These are phyloP conservation scores for Mycteria americana DNA, from an alignment of 2,797 vertebrate species.

Conservation along the genomic window DNA sequence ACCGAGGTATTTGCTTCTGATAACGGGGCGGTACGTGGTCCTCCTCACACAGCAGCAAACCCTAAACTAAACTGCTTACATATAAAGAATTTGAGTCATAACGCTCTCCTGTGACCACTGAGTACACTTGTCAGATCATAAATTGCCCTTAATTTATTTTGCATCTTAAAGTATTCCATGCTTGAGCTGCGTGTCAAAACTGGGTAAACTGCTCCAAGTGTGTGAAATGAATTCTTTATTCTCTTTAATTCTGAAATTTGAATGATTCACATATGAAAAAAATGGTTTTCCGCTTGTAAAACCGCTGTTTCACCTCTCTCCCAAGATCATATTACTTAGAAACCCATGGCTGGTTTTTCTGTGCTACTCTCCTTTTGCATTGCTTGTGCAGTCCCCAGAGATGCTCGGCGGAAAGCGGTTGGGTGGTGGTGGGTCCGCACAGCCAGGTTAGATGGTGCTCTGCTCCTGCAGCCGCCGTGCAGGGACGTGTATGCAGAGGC, in stretches of 20 bases:
- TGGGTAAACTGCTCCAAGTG: neutral
- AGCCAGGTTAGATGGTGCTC: neutral
- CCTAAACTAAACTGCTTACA: neutral
- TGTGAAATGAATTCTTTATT: neutral
- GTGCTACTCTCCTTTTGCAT: neutral
- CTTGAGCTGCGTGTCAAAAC: neutral
- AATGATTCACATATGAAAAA: neutral
- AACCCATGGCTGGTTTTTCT: neutral
- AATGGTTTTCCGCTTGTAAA: neutral
- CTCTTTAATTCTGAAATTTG: neutral
- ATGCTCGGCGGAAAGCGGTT: neutral
- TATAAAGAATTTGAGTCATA: neutral
- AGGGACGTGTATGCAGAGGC: neutral
- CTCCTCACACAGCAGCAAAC: neutral
- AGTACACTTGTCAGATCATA: neutral
- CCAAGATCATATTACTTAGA: neutral
- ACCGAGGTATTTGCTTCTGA: neutral
- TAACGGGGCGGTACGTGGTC: neutral
- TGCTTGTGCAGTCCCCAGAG: neutral
- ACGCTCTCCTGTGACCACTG: neutral
- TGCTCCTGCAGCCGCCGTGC: neutral
- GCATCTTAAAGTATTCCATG: neutral
- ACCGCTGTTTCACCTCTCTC: neutral
- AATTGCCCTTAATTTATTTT: neutral
- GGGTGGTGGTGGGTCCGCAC: rapidly evolving